These are phyloP conservation scores for Thereva nobilitata DNA, from an alignment of 2,888 invertebrate species.

Conservation along the genomic window DNA sequence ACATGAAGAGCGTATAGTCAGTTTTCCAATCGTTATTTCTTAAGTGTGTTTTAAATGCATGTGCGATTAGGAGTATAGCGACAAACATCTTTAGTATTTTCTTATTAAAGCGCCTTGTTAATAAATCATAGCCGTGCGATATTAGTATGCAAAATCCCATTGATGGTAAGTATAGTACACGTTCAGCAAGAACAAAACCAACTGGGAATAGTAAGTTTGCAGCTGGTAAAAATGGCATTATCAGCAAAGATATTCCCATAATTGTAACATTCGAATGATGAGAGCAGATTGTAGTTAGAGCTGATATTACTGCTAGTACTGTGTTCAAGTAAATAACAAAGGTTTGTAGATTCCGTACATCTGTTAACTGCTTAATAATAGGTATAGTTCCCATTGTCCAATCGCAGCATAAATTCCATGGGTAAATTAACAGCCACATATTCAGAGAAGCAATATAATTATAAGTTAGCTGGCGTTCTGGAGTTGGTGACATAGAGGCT, in stretches of 20 bases:
- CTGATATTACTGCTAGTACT: constrained; percentile 62
- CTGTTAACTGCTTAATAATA: constrained; percentile 76
- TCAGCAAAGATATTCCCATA: constrained; percentile 81
- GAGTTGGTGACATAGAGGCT: constrained; percentile 84
- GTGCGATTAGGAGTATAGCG: constrained; percentile 70
- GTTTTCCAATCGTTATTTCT: constrained; percentile 93
- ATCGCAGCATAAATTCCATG: constrained; percentile 91
- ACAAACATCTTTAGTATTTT: constrained; percentile 52
- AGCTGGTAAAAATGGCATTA: constrained; percentile 92
- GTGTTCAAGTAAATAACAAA: constrained; percentile 68
- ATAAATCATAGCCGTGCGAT: constrained; percentile 80
- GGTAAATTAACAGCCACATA: constrained; percentile 85
- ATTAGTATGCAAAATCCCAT: constrained; percentile 96
- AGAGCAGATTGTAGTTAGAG: constrained; percentile 63
- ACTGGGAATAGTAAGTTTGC: constrained; percentile 98
- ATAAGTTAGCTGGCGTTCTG: constrained; percentile 86
- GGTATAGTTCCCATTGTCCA: constrained; percentile 94
- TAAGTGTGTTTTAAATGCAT: constrained; percentile 82
- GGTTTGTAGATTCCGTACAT: constrained; percentile 81
- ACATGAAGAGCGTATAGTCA: constrained; percentile 92
- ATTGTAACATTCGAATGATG: constrained; percentile 69
- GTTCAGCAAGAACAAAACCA: constrained; percentile 95
- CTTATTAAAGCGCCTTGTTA: constrained; percentile 59
- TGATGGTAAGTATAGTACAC: constrained; percentile 94
- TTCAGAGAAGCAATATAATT: constrained; percentile 91